Evolutionary conservation across 2,888 invertebrate species (phyloP), one percentile per base, ranked within the genome.

Genomic region (Drosophila villosipedis): DNA sequence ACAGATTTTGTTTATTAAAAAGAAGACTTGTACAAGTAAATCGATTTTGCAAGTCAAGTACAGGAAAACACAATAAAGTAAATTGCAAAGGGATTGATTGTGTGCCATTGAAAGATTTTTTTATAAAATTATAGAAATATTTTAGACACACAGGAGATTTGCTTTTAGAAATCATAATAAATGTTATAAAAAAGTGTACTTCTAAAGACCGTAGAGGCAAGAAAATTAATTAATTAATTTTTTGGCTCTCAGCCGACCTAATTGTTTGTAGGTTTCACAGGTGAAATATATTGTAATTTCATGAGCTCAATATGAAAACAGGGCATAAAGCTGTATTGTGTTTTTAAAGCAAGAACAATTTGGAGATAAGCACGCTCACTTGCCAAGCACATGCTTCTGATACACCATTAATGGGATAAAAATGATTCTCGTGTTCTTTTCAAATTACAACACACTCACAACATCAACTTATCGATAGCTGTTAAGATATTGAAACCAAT

Each of bases 401-500:
- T 9, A 10, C 9, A 10, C 41, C 41, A n/a, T 25, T 14, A 47
- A 25, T 25, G 4, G n/a, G 41, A n/a, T 25, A 7, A 25, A 47
- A 25, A 16, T 37, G 37, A 54, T 35, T 43, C 12, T 12, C n/a
- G 35, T 47, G 22, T 16, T 64, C 35, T 35, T 58, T 35, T 12
- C 49, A 7, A 59, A 31, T 57, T 41, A 31, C 31, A 31, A 9
- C 31, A 9, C 31, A 31, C 9, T 2, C 9, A 28, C 19, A 41
- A 10, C n/a, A 10, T 7, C 50, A 39, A 39, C 50, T 41, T 65
- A 37, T 37, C 47, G 37, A 37, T 22, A 50, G 19, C 30, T 65
- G 60, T 39, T 28, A 28, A 12, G 28, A 22, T 62, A 25, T 52
- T 22, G 19, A 10, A 31, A 16, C 30, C 25, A 12, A 19, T 35